These are phyloP conservation scores for Ophiodon elongatus DNA, from an alignment of 2,113 vertebrate genomes.

Conservation along the genomic window DNA sequence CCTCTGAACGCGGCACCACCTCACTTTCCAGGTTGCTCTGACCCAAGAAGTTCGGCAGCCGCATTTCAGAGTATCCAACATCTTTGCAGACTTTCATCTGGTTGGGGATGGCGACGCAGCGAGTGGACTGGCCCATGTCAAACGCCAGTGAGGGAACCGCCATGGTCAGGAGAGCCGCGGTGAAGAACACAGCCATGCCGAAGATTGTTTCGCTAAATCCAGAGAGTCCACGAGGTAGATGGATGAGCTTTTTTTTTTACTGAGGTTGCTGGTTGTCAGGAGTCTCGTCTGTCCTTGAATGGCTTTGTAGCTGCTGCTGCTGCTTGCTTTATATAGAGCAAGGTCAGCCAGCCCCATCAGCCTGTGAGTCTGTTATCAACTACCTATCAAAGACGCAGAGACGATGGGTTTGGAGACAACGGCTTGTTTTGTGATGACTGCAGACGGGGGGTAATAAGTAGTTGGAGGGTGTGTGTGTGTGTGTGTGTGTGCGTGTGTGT, in stretches of 20 bases:
- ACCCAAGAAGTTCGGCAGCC: constrained; percentile 91
- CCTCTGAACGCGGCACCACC: constrained; percentile 85
- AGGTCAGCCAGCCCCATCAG: constrained; percentile 73
- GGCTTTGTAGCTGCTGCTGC: constrained; percentile 17
- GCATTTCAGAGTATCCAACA: constrained; percentile 91
- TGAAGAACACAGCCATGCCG: constrained; percentile 67
- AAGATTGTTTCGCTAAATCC: constrained; percentile 2
- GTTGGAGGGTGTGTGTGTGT: constrained; percentile 54
- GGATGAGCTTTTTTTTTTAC: constrained; percentile 3
- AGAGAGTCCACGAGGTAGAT: not conserved
- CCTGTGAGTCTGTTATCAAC: constrained; percentile 82
- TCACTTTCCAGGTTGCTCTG: constrained; percentile 88
- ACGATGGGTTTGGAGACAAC: constrained; percentile 83
- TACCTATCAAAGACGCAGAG: constrained; percentile 83
- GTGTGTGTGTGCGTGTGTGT: constrained; percentile 11
- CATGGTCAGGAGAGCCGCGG: constrained; percentile 58
- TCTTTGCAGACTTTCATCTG: constrained; percentile 89
- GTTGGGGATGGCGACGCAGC: constrained; percentile 88
- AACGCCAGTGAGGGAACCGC: constrained; percentile 74
- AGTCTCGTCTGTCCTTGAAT: constrained; percentile 26
- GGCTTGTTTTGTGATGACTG: constrained; percentile 78
- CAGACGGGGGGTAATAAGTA: constrained; percentile 76
- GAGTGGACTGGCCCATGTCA: constrained; percentile 90
- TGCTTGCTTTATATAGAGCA: constrained; percentile 75
- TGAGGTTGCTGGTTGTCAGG: constrained; percentile 7